Evolutionary conservation across 1,140 invertebrate genomes (phyloP), one percentile per base, ranked within the genome.

Genomic region (Sitodiplosis mosellana): DNA sequence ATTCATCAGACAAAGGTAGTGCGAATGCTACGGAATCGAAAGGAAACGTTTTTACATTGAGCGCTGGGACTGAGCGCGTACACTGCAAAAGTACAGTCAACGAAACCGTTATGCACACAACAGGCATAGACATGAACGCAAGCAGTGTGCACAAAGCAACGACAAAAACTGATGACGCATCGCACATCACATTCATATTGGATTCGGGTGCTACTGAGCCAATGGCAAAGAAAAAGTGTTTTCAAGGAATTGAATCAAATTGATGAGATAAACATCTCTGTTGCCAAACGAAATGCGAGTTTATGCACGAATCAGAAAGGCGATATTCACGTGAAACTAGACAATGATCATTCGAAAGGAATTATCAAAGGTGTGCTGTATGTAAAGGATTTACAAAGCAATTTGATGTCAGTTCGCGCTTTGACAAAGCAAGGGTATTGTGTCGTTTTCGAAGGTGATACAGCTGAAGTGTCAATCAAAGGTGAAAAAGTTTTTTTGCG

Each of bases 331-430:
- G 47, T 53, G 6, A 45, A 22, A 7, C 54, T 48, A 47, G 7
- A 47, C 14, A 44, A 53, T n/a, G 59, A 51, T 65, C 59, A 8
- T 64, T 61, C 34, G 34, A 36, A n/a, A 10, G 8, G 34, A 36
- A 36, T n/a, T 8, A 36, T 36, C 34, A 36, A 36, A 36, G 34
- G n/a, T 36, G 34, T 36, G 34, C 34, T 36, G 34, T 36, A 36
- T n/a, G 34, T 36, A 19, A 45, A 38, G 15, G 11, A 47, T 36
- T n/a, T 36, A 8, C 8, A 36, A 36, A 10, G 34, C 34, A 36
- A 36, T 36, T n/a, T 36, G n/a, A 10, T 36, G n/a, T 36, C 34
- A 36, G n/a, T 36, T n/a, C 34, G n/a, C n/a, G 34, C 34, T n/a
- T 36, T 36, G 34, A 36, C 34, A 10, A 36, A n/a, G n/a, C 8